These are phyloP conservation scores for Myripristis murdjan DNA, from an alignment of 2,797 vertebrate species.

Conservation along the genomic window DNA sequence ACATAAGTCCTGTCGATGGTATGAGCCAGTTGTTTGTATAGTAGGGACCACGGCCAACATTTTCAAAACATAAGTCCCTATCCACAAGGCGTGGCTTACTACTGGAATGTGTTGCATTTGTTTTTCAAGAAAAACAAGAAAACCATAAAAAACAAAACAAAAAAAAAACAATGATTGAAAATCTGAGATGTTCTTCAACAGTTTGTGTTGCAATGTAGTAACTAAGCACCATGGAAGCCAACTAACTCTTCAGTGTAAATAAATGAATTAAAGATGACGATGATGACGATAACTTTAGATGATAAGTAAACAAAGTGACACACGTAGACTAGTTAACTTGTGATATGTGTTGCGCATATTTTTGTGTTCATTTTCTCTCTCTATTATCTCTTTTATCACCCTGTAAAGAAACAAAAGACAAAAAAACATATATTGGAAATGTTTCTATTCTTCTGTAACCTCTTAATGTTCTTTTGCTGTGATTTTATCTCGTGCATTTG, in stretches of 20 bases:
- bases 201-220: conserved; percentile 88
- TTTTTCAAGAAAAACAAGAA: conserved; percentile 85
- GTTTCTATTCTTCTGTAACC: conserved; percentile 84
- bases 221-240: conserved; percentile 87
- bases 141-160: conserved; percentile 69
- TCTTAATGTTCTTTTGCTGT: conserved; percentile 88
- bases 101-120: conserved; percentile 90
- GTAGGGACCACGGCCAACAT: conserved; percentile 76
- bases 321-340: conserved; percentile 88
- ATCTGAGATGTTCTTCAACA: conserved; percentile 81
- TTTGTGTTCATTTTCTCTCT: conserved; percentile 87
- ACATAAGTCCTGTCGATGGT: conserved; percentile 80
- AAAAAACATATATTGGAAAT: conserved; percentile 77
- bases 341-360: conserved; percentile 88
- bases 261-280: conserved; percentile 78
- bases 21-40: conserved; percentile 84
- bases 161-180: conserved; percentile 63
- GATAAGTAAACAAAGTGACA: conserved; percentile 84
- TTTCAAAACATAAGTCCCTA: conserved; percentile 81
- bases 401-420: conserved; percentile 80
- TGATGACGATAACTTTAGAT: conserved; percentile 79
- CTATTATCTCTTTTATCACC: conserved; percentile 83
- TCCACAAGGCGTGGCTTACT: conserved; percentile 83
- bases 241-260: conserved; percentile 90
- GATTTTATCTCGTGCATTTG: conserved; percentile 87